phyloP scores from a whole-genome alignment of 37 sponge, comb jelly and placozoan genomes.

The Mnemiopsis leidyi region DNA sequence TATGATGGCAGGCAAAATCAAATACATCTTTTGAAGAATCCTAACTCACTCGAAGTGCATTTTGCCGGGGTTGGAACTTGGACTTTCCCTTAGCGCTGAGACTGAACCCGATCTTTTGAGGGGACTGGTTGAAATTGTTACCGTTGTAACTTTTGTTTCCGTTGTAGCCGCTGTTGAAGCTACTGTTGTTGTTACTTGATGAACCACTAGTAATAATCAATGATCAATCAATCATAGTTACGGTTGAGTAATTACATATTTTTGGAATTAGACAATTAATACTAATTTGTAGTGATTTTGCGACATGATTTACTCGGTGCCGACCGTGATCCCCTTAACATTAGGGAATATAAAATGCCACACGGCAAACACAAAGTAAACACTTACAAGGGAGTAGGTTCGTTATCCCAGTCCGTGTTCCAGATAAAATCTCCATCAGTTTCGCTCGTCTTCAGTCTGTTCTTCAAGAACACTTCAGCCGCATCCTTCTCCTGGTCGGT shows the following conservation, averaged over 20 bases:
- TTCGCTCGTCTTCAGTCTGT: constrained; percentile 35
- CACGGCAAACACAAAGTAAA: neutral
- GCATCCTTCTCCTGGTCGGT: constrained; percentile 65
- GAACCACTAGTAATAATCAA: neutral
- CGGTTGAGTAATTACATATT: too few relatives aligned
- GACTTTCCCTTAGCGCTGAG: constrained; percentile 29
- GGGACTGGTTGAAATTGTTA: neutral
- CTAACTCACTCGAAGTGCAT: neutral
- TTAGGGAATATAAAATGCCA: too few relatives aligned
- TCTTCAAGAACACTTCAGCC: constrained; percentile 64
- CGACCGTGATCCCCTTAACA: too few relatives aligned
- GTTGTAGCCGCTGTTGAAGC: neutral
- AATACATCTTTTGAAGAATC: neutral
- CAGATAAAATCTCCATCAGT: constrained; percentile 47
- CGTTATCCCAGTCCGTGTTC: constrained; percentile 67
- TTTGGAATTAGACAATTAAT: too few relatives aligned
- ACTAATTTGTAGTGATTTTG: too few relatives aligned
- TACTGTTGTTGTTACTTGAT: neutral
- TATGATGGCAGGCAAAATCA: neutral
- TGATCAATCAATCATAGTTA: too few relatives aligned
- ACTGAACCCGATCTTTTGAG: neutral
- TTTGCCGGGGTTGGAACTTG: constrained; percentile 37
- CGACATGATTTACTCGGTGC: too few relatives aligned
- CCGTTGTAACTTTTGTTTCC: neutral
- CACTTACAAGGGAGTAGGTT: constrained; percentile 66